Evolutionary conservation across 2,888 invertebrate species (phyloP).

Genomic region (Geotrupes spiniger): DNA sequence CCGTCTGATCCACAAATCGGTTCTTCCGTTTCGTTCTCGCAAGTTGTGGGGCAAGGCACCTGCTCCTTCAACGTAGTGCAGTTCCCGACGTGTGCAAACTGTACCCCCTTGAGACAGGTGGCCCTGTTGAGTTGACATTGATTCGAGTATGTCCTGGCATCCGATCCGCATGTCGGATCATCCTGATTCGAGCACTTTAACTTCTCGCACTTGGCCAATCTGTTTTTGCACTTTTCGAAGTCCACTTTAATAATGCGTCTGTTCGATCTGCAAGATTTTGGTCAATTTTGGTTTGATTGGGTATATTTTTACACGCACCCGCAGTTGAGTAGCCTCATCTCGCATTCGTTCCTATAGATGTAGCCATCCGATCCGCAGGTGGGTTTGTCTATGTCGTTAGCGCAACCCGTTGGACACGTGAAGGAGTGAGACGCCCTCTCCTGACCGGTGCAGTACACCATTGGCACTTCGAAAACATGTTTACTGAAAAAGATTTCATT

Average conservation of each 20-base stretch:
- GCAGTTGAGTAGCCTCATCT: slow-evolving; percentile 84
- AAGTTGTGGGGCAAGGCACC: slow-evolving; percentile 62
- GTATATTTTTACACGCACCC: slow-evolving; percentile 57
- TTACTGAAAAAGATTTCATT: slow-evolving; percentile 64
- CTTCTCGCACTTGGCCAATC: slow-evolving; percentile 74
- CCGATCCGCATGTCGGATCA: slow-evolving; percentile 87
- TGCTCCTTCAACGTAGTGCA: slow-evolving; percentile 71
- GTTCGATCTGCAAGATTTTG: slow-evolving; percentile 36
- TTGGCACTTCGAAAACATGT: slow-evolving; percentile 89
- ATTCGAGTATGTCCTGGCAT: slow-evolving; percentile 80
- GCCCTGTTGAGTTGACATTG: slow-evolving; percentile 80
- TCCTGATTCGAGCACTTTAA: slow-evolving; percentile 65
- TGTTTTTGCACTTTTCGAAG: slow-evolving; percentile 76
- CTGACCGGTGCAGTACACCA: slow-evolving; percentile 78
- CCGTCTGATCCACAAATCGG: slow-evolving; percentile 90
- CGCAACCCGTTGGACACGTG: slow-evolving; percentile 72
- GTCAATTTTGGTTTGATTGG: neutral
- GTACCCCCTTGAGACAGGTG: slow-evolving; percentile 83
- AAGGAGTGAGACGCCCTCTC: slow-evolving; percentile 65
- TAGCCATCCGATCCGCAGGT: slow-evolving; percentile 89
- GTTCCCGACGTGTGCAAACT: slow-evolving; percentile 84
- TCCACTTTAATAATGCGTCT: slow-evolving; percentile 67
- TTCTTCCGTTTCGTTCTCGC: slow-evolving; percentile 57
- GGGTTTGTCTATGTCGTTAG: slow-evolving; percentile 65
- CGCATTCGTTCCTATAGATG: slow-evolving; percentile 84